Evolutionary conservation across 2,888 invertebrate species (phyloP), one percentile per base, ranked within the genome.

Genomic region (Heliconius charithonia): DNA sequence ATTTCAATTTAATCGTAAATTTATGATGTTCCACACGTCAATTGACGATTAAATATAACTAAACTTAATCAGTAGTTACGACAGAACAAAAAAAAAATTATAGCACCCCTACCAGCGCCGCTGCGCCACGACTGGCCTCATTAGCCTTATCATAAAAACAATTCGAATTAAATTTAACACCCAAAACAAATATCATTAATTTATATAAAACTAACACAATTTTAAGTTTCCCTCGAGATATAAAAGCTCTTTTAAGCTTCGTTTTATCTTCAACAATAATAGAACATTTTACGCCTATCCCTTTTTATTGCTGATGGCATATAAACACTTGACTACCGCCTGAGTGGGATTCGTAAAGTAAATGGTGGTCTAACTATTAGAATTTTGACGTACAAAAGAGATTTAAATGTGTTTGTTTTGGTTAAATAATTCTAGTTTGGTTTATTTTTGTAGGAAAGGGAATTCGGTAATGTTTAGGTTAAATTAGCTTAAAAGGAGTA

Each of bases 291-390:
- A 82, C 75, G 81, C 77, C 78, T 77, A 82, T 82, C 81, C 79
- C 81, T 79, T 82, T 82, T 82, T 82, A 82, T 82, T 82, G 82
- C 82, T 82, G 82, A 82, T 82, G 82, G 81, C 81, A 75, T 82
- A 82, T 82, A 82, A 82, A 82, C 81, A 82, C 82, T 79, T 82
- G 82, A 79, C 71, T 79, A 80, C 80, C 78, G 79, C 76, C 81
- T 79, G 66, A 79, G 78, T 78, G 79, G 80, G 81, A 81, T 82
- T 78, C 77, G 76, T 78, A 78, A 82, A 81, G 79, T 78, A 78
- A 81, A 81, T 79, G 80, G 70, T 79, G 75, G 80, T 77, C 56
- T 79, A 69, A 62, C 32, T 75, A 81, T 80, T 79, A 79, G 79
- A 81, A 80, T 77, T 77, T 75, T 80, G 81, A 76, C 32, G 22